Evolutionary conservation across 2,797 vertebrate species (phyloP).

Genomic region (Microhierax caerulescens): DNA sequence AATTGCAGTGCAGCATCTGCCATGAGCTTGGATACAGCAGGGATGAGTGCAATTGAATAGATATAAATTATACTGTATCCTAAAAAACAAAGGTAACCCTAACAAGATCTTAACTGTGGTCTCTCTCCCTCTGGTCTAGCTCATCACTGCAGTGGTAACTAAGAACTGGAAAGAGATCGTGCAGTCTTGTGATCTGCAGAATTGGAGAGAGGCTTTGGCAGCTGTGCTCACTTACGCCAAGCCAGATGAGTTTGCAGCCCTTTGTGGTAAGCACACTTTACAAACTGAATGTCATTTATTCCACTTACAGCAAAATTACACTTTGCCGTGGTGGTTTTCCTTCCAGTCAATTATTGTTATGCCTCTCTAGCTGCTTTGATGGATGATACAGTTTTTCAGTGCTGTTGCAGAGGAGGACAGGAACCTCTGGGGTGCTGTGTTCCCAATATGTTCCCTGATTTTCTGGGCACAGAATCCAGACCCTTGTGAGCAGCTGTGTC

Average conservation of each 20-base stretch:
- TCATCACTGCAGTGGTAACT: conserved; percentile 94
- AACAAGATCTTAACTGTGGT: background rate
- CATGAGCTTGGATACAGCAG: background rate
- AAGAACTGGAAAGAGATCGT: conserved; percentile 94
- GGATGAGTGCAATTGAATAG: background rate
- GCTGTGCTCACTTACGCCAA: conserved; percentile 93
- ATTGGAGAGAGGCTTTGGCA: conserved; percentile 94
- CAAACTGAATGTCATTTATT: background rate
- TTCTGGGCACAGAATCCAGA: background rate
- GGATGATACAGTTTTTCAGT: background rate
- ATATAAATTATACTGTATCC: background rate
- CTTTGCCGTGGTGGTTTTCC: background rate
- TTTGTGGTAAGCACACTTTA: conserved; percentile 84
- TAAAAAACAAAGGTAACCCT: background rate
- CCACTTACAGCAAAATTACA: background rate
- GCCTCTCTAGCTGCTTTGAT: background rate
- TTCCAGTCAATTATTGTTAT: background rate
- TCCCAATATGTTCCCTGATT: background rate
- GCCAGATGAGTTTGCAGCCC: conserved; percentile 88
- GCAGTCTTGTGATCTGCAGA: conserved; percentile 91
- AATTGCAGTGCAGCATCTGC: background rate
- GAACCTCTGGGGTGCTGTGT: background rate
- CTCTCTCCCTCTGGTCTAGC: conserved; percentile 71
- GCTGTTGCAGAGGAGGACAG: background rate
- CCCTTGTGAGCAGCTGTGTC: background rate